Evolutionary conservation across 2,797 vertebrate genomes (phyloP).

Genomic region (Rhinatrema bivittatum): DNA sequence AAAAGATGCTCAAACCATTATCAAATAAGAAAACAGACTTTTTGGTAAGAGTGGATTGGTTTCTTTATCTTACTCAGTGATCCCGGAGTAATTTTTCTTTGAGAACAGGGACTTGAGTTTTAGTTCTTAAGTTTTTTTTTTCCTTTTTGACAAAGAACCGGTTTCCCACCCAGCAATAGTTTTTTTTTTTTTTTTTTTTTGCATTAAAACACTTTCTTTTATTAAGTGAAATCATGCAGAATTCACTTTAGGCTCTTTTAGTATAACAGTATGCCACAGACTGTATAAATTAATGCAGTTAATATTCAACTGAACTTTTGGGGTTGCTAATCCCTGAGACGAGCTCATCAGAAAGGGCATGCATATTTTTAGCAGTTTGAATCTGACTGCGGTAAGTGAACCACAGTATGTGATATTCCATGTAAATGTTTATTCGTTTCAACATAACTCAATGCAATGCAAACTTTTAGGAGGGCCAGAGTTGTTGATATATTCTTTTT

Average conservation of each 20-base stretch:
- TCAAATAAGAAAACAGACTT: no score
- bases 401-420: conserved; percentile 47
- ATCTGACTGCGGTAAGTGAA: conserved; percentile 70
- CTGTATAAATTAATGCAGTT: conserved; percentile 54
- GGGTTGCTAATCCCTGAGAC: conserved; percentile 75
- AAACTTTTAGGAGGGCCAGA: conserved; percentile 32
- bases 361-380: conserved; percentile 84
- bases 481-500: conserved; percentile 10
- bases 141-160: no score
- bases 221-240: conserved; percentile 44
- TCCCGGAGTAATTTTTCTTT: no score
- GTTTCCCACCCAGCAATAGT: no score
- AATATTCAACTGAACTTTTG: conserved; percentile 64
- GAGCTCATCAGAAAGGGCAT: conserved; percentile 79
- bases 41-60: no score
- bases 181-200: no score
- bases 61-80: no score
- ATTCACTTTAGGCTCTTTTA: conserved; percentile 42
- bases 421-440: conserved; percentile 45
- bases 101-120: no score
- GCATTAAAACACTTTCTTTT: conserved; percentile 44
- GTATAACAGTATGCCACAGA: conserved; percentile 40
- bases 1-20: no score
- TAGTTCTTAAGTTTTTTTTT: no score
- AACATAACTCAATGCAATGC: conserved; percentile 38